Evolutionary conservation across 2,797 vertebrate genomes (phyloP).

Genomic region (Columba guinea): DNA sequence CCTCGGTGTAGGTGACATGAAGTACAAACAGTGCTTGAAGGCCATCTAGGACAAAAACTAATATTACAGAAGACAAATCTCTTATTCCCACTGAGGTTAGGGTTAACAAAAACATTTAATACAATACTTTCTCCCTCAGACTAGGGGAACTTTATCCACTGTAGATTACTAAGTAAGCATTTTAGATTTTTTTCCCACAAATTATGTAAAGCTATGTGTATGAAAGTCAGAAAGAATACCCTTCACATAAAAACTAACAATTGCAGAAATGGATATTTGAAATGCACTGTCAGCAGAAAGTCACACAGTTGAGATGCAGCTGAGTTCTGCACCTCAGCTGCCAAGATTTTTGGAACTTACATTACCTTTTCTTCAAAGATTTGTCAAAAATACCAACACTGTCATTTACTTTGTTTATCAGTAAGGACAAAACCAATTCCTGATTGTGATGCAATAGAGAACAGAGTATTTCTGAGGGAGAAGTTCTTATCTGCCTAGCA

Average conservation of each 20-base stretch:
- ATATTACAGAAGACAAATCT: neutral
- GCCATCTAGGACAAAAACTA: neutral
- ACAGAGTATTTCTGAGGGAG: neutral
- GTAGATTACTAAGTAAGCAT: neutral
- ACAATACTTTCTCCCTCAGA: neutral
- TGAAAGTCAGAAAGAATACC: neutral
- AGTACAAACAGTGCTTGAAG: neutral
- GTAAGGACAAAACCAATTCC: neutral
- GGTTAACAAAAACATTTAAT: neutral
- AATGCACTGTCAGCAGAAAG: neutral
- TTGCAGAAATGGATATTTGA: neutral
- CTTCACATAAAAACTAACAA: neutral
- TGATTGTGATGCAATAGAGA: neutral
- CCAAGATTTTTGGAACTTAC: neutral
- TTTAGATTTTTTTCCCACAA: neutral
- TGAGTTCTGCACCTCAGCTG: neutral
- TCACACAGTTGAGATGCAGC: neutral
- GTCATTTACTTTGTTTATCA: neutral
- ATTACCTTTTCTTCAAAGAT: neutral
- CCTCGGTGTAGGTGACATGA: neutral
- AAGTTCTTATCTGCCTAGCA: neutral
- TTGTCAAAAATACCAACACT: neutral
- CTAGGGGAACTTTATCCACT: neutral
- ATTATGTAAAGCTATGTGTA: accelerated
- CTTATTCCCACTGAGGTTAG: neutral